Percentiles rank a stretch among this genome's conserved stretches.
Conservation (phyloP, 2,888 invertebrate species). For the Bombylius discolor region DNA sequence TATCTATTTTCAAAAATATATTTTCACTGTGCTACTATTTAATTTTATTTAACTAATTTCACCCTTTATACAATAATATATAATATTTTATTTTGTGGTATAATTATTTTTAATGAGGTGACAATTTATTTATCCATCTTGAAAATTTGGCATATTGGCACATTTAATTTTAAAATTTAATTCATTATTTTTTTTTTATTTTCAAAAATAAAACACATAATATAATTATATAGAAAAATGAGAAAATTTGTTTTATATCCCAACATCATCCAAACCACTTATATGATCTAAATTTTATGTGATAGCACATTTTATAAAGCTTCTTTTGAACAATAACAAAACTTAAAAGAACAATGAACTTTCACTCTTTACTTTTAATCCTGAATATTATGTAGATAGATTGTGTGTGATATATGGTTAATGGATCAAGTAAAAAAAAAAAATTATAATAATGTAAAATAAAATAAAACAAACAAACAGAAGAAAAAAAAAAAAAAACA, state of each 20-base stretch:
- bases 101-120: too few relatives aligned
- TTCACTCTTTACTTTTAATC: neutral
- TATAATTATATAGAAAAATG: neutral
- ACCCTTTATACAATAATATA: too few relatives aligned
- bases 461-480: too few relatives aligned
- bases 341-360: neutral
- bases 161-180: neutral
- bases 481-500: too few relatives aligned
- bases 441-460: too few relatives aligned
- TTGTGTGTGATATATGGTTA: too few relatives aligned
- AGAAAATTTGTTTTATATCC: neutral
- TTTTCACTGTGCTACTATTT: too few relatives aligned
- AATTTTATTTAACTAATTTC: too few relatives aligned
- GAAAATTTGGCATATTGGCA: neutral
- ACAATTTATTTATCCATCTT: neutral
- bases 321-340: neutral
- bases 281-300: neutral
- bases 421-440: too few relatives aligned
- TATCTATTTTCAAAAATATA: neutral
- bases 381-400: neutral
- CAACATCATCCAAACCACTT: constrained; percentile 6
- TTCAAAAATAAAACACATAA: neutral
- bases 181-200: neutral
- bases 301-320: neutral
- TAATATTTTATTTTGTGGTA: too few relatives aligned